Evolutionary conservation across 2,888 invertebrate genomes (phyloP).

Genomic region (Aporophyla lueneburgensis): DNA sequence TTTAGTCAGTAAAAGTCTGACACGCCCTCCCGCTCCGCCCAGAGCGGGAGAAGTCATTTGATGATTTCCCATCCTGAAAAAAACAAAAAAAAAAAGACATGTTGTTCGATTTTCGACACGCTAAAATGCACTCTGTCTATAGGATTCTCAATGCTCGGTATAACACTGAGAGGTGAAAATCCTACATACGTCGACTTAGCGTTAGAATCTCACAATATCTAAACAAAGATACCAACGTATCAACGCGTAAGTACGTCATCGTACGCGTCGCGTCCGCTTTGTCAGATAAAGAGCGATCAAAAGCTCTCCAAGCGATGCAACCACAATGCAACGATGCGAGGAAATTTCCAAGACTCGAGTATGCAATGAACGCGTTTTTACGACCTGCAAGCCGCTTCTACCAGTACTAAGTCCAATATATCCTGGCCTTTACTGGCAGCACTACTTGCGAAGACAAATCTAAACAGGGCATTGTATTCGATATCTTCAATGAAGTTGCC

Average conservation of each 20-base stretch:
- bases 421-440: conserved; percentile 20
- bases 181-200: too few relatives aligned
- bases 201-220: background rate
- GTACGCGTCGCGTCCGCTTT: conserved; percentile 22
- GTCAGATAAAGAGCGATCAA: conserved; percentile 32
- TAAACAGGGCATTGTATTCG: background rate
- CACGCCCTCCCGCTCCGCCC: too few relatives aligned
- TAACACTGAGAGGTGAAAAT: too few relatives aligned
- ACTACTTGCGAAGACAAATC: background rate
- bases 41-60: too few relatives aligned
- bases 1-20: too few relatives aligned
- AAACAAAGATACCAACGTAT: conserved; percentile 7
- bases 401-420: conserved; percentile 30
- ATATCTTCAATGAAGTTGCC: background rate
- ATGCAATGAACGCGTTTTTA: conserved; percentile 43
- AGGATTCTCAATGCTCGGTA: too few relatives aligned
- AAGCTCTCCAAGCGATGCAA: conserved; percentile 37
- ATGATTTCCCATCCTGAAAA: too few relatives aligned
- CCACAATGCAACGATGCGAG: conserved; percentile 43
- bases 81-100: too few relatives aligned
- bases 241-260: conserved; percentile 22
- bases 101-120: too few relatives aligned
- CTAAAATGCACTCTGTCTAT: too few relatives aligned
- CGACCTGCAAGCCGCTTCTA: conserved; percentile 32
- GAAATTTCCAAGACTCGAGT: conserved; percentile 56